Conservation (phyloP, 2,797 vertebrate genomes). For the Sphaeramia orbicularis region DNA sequence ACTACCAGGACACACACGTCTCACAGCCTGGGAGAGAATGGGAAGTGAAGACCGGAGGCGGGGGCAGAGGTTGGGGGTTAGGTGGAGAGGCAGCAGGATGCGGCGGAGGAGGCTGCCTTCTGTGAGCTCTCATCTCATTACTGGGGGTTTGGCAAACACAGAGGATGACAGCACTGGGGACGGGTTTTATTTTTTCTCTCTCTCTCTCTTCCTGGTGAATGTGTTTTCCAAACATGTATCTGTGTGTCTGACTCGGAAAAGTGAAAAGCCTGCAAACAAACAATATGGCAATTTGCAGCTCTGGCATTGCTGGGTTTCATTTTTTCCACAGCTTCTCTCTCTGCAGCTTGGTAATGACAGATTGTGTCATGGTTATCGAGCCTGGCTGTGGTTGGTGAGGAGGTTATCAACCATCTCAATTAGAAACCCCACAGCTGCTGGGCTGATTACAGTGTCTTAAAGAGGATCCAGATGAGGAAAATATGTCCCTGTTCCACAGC, state of each 20-base stretch:
- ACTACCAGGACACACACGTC: conserved; percentile 72
- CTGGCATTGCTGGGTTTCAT: conserved; percentile 45
- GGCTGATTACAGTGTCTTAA: conserved; percentile 75
- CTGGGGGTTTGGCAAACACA: conserved; percentile 64
- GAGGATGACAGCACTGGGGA: conserved; percentile 63
- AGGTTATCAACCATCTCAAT: conserved; percentile 82
- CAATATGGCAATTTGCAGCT: conserved; percentile 58
- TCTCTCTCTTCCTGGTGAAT: conserved; percentile 56
- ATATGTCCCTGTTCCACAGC: conserved; percentile 64
- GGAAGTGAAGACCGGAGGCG: conserved; percentile 59
- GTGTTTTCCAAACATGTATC: conserved; percentile 74
- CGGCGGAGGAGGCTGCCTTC: conserved; percentile 53
- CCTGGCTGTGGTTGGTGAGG: conserved; percentile 72
- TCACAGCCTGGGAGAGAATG: conserved; percentile 62
- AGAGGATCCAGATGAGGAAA: conserved; percentile 80
- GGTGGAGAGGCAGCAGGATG: conserved; percentile 60
- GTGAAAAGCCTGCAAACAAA: conserved; percentile 68
- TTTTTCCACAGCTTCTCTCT: conserved; percentile 67
- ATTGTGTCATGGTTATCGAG: conserved; percentile 75
- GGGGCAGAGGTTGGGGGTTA: conserved; percentile 32
- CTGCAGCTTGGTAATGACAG: conserved; percentile 71
- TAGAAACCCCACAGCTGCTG: conserved; percentile 76
- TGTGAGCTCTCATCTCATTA: conserved; percentile 70
- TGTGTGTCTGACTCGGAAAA: conserved; percentile 47
- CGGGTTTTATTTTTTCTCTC: conserved; percentile 51